Conservation (phyloP, 2,797 vertebrate species). For the Diplodus sargus region DNA sequence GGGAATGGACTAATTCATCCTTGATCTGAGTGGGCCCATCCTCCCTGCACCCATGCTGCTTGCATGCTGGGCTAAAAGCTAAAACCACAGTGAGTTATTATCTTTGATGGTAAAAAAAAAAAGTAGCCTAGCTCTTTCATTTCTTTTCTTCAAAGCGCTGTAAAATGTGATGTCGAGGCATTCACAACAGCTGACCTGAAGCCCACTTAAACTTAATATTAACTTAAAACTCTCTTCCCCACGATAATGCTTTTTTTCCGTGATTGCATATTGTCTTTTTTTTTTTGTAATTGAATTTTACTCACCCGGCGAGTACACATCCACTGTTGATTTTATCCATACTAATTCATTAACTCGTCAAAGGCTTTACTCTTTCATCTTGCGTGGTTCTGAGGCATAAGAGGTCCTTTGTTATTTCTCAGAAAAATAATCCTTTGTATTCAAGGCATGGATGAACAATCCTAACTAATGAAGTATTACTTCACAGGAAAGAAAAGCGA, state of each 20-base stretch:
- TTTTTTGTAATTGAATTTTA: slow-evolving; percentile 59
- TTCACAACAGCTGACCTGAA: slow-evolving; percentile 4
- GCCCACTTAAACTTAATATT: too few species aligned
- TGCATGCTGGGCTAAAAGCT: not conserved
- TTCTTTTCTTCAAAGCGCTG: not conserved
- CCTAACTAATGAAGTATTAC: slow-evolving; percentile 74
- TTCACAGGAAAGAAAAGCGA: slow-evolving; percentile 58
- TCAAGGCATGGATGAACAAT: slow-evolving; percentile 69
- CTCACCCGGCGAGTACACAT: slow-evolving; percentile 20
- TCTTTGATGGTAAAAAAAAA: too few species aligned
- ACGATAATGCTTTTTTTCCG: slow-evolving; percentile 10
- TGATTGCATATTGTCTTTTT: slow-evolving; percentile 22
- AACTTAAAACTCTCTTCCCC: not conserved
- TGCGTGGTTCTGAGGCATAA: slow-evolving; percentile 41
- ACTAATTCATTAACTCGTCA: slow-evolving; percentile 73
- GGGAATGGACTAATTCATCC: too few species aligned
- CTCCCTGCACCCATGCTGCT: too few species aligned
- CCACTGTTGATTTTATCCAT: slow-evolving; percentile 65
- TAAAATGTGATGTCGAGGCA: slow-evolving; percentile 22
- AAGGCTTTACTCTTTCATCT: slow-evolving; percentile 68
- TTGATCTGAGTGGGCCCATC: too few species aligned
- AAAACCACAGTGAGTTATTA: not conserved
- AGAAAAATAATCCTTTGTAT: slow-evolving; percentile 71
- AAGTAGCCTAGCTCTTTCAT: not conserved
- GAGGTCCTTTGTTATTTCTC: slow-evolving; percentile 61